A percentile compares a stretch with the other conserved stretches of the same genome.
phyloP scores from a whole-genome alignment of 2,797 vertebrate species.

The Catostomus latipinnis region DNA sequence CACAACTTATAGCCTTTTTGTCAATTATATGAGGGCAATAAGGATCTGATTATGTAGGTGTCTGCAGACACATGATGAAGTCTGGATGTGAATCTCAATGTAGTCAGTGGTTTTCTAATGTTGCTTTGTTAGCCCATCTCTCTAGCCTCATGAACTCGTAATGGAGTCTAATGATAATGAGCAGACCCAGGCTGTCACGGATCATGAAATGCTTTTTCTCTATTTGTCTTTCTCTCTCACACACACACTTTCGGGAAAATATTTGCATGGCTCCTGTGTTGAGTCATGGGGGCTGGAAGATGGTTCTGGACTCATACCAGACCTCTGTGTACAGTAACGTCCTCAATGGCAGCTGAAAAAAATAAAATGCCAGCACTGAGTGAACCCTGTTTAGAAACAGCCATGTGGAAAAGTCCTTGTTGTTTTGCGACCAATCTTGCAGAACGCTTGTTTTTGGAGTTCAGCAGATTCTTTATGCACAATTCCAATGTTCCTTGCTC shows the following conservation, averaged over 20 bases:
- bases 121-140: slow-evolving; percentile 13
- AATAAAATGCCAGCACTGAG: slow-evolving; percentile 39
- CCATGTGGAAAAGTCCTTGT: slow-evolving; percentile 57
- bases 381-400: slow-evolving; percentile 59
- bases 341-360: slow-evolving; percentile 35
- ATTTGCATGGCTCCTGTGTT: slow-evolving; percentile 16
- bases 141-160: slow-evolving; percentile 51
- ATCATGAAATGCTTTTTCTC: slow-evolving; percentile 39
- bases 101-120: slow-evolving; percentile 32
- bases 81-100: neutral
- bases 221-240: slow-evolving; percentile 15
- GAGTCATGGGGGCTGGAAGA: slow-evolving; percentile 25
- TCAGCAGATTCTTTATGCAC: slow-evolving; percentile 64
- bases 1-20: neutral
- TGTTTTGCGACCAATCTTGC: slow-evolving; percentile 62
- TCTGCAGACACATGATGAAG: neutral
- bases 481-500: slow-evolving; percentile 8
- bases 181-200: slow-evolving; percentile 50
- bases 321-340: slow-evolving; percentile 35
- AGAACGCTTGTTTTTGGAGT: slow-evolving; percentile 50
- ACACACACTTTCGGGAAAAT: slow-evolving; percentile 4
- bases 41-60: slow-evolving; percentile 8
- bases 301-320: slow-evolving; percentile 32
- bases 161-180: slow-evolving; percentile 61
- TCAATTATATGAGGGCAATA: neutral